Base-by-base conservation (phyloP, 92 coral and sea anemone genomes). In the Phymanthus crucifer region DNA sequence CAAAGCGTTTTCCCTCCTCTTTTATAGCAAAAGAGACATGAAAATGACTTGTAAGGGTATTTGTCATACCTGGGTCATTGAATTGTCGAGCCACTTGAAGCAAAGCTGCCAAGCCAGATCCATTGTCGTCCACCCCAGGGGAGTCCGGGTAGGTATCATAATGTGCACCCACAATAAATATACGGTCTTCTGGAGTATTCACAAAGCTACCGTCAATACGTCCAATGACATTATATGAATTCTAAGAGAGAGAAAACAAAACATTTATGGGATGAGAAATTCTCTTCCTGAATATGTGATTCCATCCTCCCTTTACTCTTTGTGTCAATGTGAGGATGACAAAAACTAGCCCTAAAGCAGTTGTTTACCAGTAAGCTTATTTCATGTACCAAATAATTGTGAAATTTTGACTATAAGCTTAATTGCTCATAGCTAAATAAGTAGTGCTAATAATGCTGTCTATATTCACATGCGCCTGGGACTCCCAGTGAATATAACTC, bases 101-200 rank as follows among this genome's bases (percentile, higher is more conserved):
- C 89, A 94, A 34, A 36, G 97, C 93, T 4, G 90, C 84, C 84
- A 94, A 78, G 69, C 98, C 98, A 8, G 98, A 94, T 19, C 97
- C 98, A 74, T 92, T 83, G 88, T 89, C 98, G 68, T 94, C 91
- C 12, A 74, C 87, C 6, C 98, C 98, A 57, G 85, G 78, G 18
- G 98, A 88, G 18, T 84, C 74, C 18, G 76, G 83, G 69, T 88
- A 84, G 18, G 98, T 91, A 79, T 94, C 98, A 68, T 94, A 94
- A 56, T 94, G 97, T 35, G 98, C 86, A 43, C 98, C 98, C 75
- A 94, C 88, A 38, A 94, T 78, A 80, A 94, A 74, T 40, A 89
- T 61, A 33, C 86, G 86, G 79, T 94, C 95, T 13, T 94, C 78
- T 26, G 78, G 74, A 31, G 95, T 85, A 24, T 90, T 94, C 32